A percentile compares a stretch with the other conserved stretches of the same genome.
These are phyloP conservation scores for Lepidurus arcticus DNA, from an alignment of 1,140 invertebrate species.

Conservation along the genomic window DNA sequence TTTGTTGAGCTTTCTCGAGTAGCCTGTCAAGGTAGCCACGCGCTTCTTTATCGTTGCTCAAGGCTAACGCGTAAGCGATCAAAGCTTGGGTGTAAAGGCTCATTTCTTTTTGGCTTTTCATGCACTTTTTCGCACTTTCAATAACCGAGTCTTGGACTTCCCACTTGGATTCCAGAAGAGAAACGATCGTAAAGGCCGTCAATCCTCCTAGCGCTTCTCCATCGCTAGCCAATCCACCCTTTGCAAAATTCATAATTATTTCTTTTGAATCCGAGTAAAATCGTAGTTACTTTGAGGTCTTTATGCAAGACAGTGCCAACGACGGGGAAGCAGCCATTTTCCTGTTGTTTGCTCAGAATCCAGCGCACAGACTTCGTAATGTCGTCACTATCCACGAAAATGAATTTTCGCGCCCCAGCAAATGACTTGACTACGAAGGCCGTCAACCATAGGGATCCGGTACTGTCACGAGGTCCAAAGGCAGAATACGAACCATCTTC, in stretches of 20 bases:
- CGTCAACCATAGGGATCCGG: constrained; percentile 73
- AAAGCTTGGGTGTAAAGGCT: no score
- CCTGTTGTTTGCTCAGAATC: constrained; percentile 46
- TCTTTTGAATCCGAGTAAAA: background rate
- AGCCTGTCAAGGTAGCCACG: no score
- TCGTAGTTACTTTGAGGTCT: constrained; percentile 30
- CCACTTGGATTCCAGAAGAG: no score
- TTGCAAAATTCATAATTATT: background rate
- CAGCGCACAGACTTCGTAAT: constrained; percentile 45
- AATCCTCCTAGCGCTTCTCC: constrained; percentile 53
- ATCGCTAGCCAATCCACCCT: constrained; percentile 47
- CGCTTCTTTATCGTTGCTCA: no score
- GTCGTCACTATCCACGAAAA: constrained; percentile 58
- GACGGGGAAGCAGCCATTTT: constrained; percentile 54
- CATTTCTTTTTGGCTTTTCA: no score
- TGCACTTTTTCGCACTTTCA: no score
- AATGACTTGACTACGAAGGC: constrained; percentile 72
- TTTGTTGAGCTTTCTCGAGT: no score
- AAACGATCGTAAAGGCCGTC: no score
- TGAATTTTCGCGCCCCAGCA: constrained; percentile 56
- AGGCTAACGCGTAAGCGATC: no score
- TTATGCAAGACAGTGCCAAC: constrained; percentile 25
- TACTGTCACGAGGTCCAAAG: constrained; percentile 58
- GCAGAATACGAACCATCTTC: constrained; percentile 73
- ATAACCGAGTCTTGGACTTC: no score